Percentiles rank a stretch among this genome's conserved stretches.
Conservation (phyloP, 1,140 invertebrate species). For the Lepidurus packardi region DNA sequence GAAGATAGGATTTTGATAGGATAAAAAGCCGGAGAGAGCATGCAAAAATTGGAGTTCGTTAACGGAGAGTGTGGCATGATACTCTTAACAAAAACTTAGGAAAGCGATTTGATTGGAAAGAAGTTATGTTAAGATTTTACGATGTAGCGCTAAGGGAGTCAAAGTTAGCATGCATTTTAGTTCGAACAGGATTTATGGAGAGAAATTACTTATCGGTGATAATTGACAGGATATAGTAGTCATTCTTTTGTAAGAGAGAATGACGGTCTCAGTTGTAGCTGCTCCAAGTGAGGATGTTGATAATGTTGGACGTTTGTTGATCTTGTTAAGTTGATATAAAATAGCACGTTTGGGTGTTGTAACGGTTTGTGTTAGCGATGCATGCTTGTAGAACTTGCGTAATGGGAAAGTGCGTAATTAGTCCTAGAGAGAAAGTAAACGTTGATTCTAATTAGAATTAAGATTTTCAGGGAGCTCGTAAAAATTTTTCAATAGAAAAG, state of each 20-base stretch:
- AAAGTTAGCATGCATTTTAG: neutral
- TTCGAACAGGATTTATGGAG: neutral
- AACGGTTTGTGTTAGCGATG: neutral
- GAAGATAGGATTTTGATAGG: neutral
- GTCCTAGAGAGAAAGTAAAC: neutral
- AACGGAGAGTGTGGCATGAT: neutral
- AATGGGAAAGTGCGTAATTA: neutral
- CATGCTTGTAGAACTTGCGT: neutral
- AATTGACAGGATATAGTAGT: neutral
- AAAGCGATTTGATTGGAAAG: neutral
- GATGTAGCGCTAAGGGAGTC: neutral
- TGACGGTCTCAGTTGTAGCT: neutral
- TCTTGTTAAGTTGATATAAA: neutral
- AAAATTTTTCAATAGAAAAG: constrained; percentile 1
- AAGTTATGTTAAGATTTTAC: neutral
- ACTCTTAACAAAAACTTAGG: neutral
- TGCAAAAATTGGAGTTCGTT: neutral
- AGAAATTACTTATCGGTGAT: neutral
- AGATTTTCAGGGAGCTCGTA: neutral
- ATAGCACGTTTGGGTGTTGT: neutral
- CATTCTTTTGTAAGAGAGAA: neutral
- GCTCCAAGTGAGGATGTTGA: neutral
- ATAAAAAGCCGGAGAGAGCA: neutral
- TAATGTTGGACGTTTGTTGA: neutral
- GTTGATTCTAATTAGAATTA: neutral